Percentiles rank a stretch among this genome's conserved stretches.
Evolutionary conservation across 1,140 invertebrate genomes (phyloP).

Genomic region (Brachionus calyciflorus): DNA sequence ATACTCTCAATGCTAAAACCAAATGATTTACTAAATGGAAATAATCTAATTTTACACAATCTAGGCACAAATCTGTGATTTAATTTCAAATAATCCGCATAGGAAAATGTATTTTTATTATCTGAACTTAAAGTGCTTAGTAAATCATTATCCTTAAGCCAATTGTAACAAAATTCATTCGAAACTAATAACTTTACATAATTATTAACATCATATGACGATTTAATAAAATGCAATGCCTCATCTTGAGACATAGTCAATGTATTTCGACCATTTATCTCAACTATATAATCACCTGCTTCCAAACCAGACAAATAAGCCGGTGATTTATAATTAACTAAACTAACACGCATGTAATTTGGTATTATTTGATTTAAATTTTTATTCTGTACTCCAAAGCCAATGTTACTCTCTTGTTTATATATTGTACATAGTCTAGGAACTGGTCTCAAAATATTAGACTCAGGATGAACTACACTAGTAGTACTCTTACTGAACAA

Average conservation of each 20-base stretch:
- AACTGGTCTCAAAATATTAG: constrained; percentile 17
- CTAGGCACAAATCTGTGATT: constrained; percentile 27
- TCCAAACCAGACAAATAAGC: constrained; percentile 30
- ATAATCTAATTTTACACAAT: constrained; percentile 7
- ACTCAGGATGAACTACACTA: neutral
- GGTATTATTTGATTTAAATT: neutral
- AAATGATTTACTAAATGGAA: constrained; percentile 30
- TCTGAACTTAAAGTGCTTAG: neutral
- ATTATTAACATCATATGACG: constrained; percentile 34
- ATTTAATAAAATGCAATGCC: constrained; percentile 34
- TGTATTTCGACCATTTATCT: constrained; percentile 35
- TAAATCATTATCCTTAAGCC: constrained; percentile 31
- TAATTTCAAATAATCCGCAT: constrained; percentile 27
- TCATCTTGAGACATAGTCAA: constrained; percentile 14
- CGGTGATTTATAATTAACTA: constrained; percentile 45
- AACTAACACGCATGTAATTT: constrained; percentile 34
- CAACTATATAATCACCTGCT: constrained; percentile 18
- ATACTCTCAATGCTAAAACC: constrained; percentile 37
- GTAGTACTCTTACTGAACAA: neutral
- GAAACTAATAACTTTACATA: constrained; percentile 36
- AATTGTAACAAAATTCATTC: constrained; percentile 26
- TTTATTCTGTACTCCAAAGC: constrained; percentile 28
- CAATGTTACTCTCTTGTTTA: constrained; percentile 33
- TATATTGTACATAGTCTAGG: constrained; percentile 38
- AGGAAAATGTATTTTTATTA: constrained; percentile 19